Base-by-base conservation (phyloP, 2,797 vertebrate species). In the Amazona finschi region DNA sequence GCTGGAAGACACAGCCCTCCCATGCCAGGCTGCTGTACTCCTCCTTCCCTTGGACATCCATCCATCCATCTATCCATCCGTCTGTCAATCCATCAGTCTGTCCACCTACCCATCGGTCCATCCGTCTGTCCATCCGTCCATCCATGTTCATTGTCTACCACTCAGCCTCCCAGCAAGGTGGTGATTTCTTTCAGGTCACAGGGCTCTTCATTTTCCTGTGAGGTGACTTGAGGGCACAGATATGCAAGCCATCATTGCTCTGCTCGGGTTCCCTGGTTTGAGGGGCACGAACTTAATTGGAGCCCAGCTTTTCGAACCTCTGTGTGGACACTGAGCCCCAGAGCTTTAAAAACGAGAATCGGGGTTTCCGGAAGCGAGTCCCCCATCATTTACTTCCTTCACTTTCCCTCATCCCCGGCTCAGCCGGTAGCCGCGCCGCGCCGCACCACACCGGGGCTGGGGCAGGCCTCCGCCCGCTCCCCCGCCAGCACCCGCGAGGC, bases 361-460 rank as follows among this genome's bases (percentile, higher is more conserved):
- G 3, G 12, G 0, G 2, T 13, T 71, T 28, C 49, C 60, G 1
- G 24, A 43, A 31, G 16, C 1, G 8, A 44, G 3, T 2, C 2
- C 12, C 6, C 8, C 47, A 7, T 6, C 11, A 5, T 3, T 2
- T 8, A 8, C 15, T 43, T 6, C 39, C 24, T 39, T 47, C 4
- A 15, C 19, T 52, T 31, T 69, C 27, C 20, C 46, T 33, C 41
- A 8, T 5, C 5, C 38, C 39, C 62, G 1, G 28, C 89, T 57
- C 38, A 39, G 58, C 39, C 53, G 4, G 53, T 70, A 28, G 60
- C 25, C 36, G 27, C 44, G 27, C n/a, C 27, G 11, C 46, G 27
- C n/a, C 27, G 11, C 46, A 8, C 11, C 2, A 8, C 76, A 17
- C 36, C 19, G 2, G 22, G 58, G 20, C 52, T 36, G 31, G 16